phyloP scores from a whole-genome alignment of 2,113 vertebrate genomes.

The Sinocyclocheilus anshuiensis region DNA sequence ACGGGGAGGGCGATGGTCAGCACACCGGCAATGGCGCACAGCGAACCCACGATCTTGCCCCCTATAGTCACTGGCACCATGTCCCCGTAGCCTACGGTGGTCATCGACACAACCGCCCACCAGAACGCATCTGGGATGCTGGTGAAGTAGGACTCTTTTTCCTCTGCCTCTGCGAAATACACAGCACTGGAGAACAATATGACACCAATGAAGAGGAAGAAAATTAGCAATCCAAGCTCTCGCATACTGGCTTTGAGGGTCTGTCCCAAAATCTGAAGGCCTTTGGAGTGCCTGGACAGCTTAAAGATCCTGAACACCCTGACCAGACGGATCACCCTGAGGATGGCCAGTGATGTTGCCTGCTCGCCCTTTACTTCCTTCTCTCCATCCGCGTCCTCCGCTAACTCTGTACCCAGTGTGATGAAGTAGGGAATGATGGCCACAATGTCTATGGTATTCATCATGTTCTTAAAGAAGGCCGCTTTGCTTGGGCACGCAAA shows the following conservation, averaged over 20 bases:
- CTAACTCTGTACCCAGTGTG: slow-evolving; percentile 95
- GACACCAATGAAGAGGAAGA: slow-evolving; percentile 99
- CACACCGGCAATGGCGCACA: slow-evolving; percentile 99
- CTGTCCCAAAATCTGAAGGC: slow-evolving; percentile 98
- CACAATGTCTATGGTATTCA: slow-evolving; percentile 99
- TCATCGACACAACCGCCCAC: slow-evolving; percentile 99
- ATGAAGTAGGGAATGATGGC: slow-evolving; percentile 99
- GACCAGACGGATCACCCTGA: slow-evolving; percentile 98
- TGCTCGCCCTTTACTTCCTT: slow-evolving; percentile 89
- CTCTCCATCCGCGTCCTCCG: slow-evolving; percentile 80
- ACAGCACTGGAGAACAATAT: slow-evolving; percentile 98
- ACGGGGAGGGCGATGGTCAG: slow-evolving; percentile 98
- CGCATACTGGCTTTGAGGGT: slow-evolving; percentile 99
- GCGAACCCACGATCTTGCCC: slow-evolving; percentile 98
- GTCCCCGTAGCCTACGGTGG: slow-evolving; percentile 99
- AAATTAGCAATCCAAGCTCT: slow-evolving; percentile 96
- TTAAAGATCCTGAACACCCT: slow-evolving; percentile 99
- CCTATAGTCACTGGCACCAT: slow-evolving; percentile 99
- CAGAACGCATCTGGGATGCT: slow-evolving; percentile 99
- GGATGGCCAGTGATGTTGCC: slow-evolving; percentile 97
- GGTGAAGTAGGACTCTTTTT: slow-evolving; percentile 86
- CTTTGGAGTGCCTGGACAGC: slow-evolving; percentile 98
- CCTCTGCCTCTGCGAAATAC: slow-evolving; percentile 98
- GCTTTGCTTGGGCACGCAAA: slow-evolving; percentile 96
- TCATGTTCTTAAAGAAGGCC: slow-evolving; percentile 98